Base-by-base conservation (phyloP, 1,140 invertebrate species). In the Prorops nasuta region DNA sequence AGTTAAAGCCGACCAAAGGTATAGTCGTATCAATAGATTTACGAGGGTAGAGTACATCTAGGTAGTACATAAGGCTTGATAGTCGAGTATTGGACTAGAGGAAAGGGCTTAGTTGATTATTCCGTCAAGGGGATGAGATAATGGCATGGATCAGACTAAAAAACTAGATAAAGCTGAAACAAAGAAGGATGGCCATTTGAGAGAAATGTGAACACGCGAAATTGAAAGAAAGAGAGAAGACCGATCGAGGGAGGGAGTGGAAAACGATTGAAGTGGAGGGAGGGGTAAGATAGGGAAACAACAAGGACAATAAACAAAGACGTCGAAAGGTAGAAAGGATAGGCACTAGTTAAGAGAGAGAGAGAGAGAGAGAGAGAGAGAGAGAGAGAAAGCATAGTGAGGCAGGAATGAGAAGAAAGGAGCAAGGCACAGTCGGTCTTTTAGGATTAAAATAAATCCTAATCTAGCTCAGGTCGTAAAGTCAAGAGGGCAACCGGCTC, bases 361-460 rank as follows among this genome's bases (percentile, higher is more conserved):
- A n/a, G n/a, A n/a, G n/a, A n/a, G n/a, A n/a, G n/a, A n/a, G n/a
- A n/a, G n/a, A n/a, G n/a, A n/a, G n/a, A n/a, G n/a, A n/a, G n/a
- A n/a, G n/a, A n/a, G n/a, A n/a, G n/a, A n/a, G n/a, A n/a, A n/a
- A n/a, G n/a, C n/a, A n/a, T n/a, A n/a, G n/a, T n/a, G n/a, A n/a
- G n/a, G n/a, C n/a, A n/a, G 10, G 18, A 44, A 32, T 20, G 20
- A 35, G 37, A 39, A 24, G 36, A 9, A 35, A 37, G 17, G 35
- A 18, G 24, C n/a, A 34, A 36, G 46, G 20, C 18, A 48, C 20
- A 20, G 18, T 37, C 48, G 54, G 35, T 60, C 50, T 47, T 66
- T 62, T 40, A 62, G 61, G 60, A 66, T 67, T 66, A 67, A 64
- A 64, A 64, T 67, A 67, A 67, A 67, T 67, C 61, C 58, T 66